A percentile compares a stretch with the other conserved stretches of the same genome.
Conservation (phyloP, 2,113 vertebrate genomes). For the Syngnathus typhle region DNA sequence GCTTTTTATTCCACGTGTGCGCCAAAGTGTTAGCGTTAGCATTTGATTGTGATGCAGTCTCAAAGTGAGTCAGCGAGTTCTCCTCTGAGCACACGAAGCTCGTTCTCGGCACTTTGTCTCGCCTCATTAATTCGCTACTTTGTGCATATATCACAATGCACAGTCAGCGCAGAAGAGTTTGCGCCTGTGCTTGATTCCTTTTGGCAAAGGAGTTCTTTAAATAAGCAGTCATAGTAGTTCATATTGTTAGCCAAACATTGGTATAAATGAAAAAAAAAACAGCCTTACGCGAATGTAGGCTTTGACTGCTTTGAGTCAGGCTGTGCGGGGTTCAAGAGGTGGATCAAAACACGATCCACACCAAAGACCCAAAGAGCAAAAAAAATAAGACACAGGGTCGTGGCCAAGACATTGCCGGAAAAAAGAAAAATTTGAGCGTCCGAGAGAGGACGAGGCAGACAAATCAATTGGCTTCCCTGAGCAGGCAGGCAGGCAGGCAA, state of each 20-base stretch:
- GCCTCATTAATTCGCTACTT: conserved; percentile 33
- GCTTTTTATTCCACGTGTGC: too few relatives aligned
- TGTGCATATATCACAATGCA: conserved; percentile 32
- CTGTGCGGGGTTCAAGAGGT: conserved; percentile 38
- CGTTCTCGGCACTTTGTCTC: conserved; percentile 35
- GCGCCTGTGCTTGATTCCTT: background rate
- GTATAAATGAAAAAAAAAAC: background rate
- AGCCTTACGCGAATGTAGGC: too few relatives aligned
- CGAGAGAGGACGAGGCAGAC: conserved; percentile 30
- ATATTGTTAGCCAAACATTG: conserved; percentile 10
- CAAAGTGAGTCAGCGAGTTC: conserved; percentile 7
- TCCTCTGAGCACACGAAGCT: conserved; percentile 30
- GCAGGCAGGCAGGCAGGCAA: conserved; percentile 39
- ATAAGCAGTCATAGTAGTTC: conserved; percentile 27
- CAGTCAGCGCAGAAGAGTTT: conserved; percentile 32
- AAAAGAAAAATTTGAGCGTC: conserved; percentile 17
- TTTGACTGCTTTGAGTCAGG: conserved; percentile 23
- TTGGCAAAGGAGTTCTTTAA: background rate
- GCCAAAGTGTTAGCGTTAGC: too few relatives aligned
- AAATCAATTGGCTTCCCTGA: conserved; percentile 57
- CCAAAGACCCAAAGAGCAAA: conserved; percentile 44
- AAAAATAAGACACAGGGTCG: conserved; percentile 39
- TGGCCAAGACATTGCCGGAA: conserved; percentile 7
- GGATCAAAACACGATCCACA: conserved; percentile 50
- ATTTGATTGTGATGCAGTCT: background rate